A percentile compares a stretch with the other conserved stretches of the same genome.
These are phyloP conservation scores for Thamnophis elegans DNA, from an alignment of 2,797 vertebrate genomes.

Conservation along the genomic window DNA sequence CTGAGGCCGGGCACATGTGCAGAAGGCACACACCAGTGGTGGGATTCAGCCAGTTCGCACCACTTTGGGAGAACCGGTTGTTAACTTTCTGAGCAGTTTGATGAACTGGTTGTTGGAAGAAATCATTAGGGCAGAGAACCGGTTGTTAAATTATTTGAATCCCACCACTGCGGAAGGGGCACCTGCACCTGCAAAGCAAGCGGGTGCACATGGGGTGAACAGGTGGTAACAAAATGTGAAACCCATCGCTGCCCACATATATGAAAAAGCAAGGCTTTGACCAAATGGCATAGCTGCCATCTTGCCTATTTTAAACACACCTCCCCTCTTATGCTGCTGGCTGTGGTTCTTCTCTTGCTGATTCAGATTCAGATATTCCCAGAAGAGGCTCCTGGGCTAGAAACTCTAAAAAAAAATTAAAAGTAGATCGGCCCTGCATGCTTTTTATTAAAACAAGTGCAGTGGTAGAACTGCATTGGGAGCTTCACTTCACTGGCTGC, in stretches of 20 bases:
- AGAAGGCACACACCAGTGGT: too few species aligned
- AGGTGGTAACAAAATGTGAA: too few species aligned
- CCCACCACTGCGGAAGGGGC: too few species aligned
- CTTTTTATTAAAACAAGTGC: neutral
- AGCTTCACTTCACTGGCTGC: neutral
- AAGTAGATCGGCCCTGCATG: neutral
- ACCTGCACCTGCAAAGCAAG: too few species aligned
- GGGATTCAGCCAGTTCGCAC: too few species aligned
- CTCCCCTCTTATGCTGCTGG: neutral
- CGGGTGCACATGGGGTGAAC: too few species aligned
- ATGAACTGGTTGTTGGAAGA: too few species aligned
- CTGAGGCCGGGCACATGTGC: too few species aligned
- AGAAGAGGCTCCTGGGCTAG: neutral
- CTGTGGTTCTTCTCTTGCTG: neutral
- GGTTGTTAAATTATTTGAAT: too few species aligned
- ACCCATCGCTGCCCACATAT: neutral
- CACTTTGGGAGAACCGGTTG: too few species aligned
- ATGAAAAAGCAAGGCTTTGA: neutral
- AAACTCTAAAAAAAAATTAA: neutral
- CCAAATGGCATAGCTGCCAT: neutral
- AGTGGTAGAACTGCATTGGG: neutral
- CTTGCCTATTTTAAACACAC: neutral
- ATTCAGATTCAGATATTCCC: neutral
- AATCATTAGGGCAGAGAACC: too few species aligned
- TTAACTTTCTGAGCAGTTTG: too few species aligned